Percentiles rank a stretch among this genome's conserved stretches.
These are phyloP conservation scores for Drosophila peninsularis DNA, from an alignment of 2,888 invertebrate species.

Conservation along the genomic window DNA sequence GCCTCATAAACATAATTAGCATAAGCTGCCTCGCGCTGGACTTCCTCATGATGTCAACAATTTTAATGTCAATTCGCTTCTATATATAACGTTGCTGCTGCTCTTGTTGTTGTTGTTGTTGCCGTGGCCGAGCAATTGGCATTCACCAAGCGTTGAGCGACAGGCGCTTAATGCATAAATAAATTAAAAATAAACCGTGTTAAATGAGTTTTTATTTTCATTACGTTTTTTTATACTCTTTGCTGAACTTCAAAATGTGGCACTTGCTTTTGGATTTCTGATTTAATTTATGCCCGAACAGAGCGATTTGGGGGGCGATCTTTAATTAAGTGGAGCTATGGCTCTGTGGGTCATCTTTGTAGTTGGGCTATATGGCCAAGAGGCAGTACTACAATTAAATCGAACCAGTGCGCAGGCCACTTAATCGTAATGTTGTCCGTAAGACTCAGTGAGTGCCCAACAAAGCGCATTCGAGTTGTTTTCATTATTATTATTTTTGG, in stretches of 20 bases:
- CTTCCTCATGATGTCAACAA: slow-evolving; percentile 63
- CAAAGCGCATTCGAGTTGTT: slow-evolving; percentile 45
- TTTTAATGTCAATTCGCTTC: slow-evolving; percentile 46
- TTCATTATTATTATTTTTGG: slow-evolving; percentile 14
- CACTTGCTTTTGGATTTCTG: slow-evolving; percentile 41
- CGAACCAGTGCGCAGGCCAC: slow-evolving; percentile 37
- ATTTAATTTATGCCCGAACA: slow-evolving; percentile 38
- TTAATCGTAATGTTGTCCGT: slow-evolving; percentile 44
- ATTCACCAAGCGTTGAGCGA: slow-evolving; percentile 57
- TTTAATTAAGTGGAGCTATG: slow-evolving; percentile 36
- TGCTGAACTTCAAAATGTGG: slow-evolving; percentile 40
- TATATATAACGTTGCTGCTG: slow-evolving; percentile 5
- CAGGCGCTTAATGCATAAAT: slow-evolving; percentile 63
- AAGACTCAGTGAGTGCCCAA: slow-evolving; percentile 36
- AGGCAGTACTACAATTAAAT: slow-evolving; percentile 47
- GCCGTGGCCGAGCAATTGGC: slow-evolving; percentile 51
- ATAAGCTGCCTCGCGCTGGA: slow-evolving; percentile 40
- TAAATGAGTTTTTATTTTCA: slow-evolving; percentile 47
- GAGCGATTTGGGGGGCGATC: slow-evolving; percentile 6
- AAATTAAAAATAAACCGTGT: slow-evolving; percentile 66
- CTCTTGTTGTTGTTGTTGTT: slow-evolving; percentile 19
- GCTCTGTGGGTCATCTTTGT: slow-evolving; percentile 47
- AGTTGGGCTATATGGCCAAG: slow-evolving; percentile 8
- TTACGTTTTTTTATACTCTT: slow-evolving; percentile 13
- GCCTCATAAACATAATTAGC: slow-evolving; percentile 47